Percentiles rank a stretch among this genome's conserved stretches.
Evolutionary conservation across 2,113 vertebrate genomes (phyloP).

Genomic region (Rhinolophus ferrumequinum): DNA sequence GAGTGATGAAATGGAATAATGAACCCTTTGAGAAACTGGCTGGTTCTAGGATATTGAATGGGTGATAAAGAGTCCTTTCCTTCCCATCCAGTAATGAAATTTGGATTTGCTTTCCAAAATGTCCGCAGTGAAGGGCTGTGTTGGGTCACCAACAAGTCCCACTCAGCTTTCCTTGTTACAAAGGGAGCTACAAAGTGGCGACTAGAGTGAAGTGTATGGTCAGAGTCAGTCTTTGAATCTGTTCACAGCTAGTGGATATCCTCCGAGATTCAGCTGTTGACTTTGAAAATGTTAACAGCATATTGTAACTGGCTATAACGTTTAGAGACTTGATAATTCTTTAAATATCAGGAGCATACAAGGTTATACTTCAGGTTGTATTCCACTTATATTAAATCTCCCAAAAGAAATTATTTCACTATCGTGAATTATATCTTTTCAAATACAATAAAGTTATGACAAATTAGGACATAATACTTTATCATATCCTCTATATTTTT

Average conservation of each 20-base stretch:
- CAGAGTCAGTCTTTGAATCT: background rate
- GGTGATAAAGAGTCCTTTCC: background rate
- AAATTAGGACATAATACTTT: background rate
- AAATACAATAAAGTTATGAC: background rate
- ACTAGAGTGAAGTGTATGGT: background rate
- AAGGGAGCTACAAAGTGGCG: background rate
- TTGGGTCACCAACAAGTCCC: background rate
- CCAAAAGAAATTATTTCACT: background rate
- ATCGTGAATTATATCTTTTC: background rate
- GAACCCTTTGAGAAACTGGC: background rate
- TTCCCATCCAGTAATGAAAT: background rate
- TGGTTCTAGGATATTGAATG: background rate
- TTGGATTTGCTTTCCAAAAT: background rate
- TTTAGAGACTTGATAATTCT: background rate
- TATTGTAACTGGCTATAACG: background rate
- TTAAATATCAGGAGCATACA: background rate
- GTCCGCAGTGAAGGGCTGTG: background rate
- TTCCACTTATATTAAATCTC: background rate
- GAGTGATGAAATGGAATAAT: background rate
- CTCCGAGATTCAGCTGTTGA: background rate
- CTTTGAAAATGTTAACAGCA: background rate
- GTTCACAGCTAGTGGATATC: background rate
- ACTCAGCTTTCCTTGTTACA: background rate
- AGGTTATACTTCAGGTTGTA: background rate
- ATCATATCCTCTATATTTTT: conserved; percentile 21